phyloP scores from a whole-genome alignment of 2,797 vertebrate genomes.

The Cygnus olor region DNA sequence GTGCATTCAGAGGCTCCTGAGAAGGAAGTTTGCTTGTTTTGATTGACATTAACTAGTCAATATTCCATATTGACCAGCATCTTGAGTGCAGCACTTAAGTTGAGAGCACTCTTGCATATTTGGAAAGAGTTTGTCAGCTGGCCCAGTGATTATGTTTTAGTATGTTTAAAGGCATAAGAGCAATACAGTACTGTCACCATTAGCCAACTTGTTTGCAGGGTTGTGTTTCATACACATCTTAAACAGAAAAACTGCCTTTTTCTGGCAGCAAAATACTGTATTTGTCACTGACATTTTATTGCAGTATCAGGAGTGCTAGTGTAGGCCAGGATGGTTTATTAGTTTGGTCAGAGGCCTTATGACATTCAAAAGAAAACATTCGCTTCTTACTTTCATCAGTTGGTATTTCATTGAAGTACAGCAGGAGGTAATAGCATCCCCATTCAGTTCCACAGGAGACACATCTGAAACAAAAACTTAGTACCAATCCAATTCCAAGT shows the following conservation, averaged over 20 bases:
- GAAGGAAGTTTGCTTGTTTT: slow-evolving; percentile 18
- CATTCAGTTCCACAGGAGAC: not conserved
- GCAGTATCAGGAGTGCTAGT: not conserved
- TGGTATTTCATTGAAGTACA: not conserved
- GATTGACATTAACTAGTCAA: not conserved
- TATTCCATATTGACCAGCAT: not conserved
- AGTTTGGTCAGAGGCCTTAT: not conserved
- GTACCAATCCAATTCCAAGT: not conserved
- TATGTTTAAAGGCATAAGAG: not conserved
- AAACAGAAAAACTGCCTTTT: not conserved
- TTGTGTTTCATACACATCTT: not conserved
- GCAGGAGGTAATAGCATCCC: not conserved
- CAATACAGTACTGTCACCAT: not conserved
- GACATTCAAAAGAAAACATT: not conserved
- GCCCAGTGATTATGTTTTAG: not conserved
- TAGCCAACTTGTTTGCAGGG: not conserved
- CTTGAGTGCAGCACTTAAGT: not conserved
- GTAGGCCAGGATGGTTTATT: not conserved
- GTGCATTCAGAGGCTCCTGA: not conserved
- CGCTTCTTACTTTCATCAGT: not conserved
- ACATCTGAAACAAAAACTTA: not conserved
- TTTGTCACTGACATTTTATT: not conserved
- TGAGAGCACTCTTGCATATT: not conserved
- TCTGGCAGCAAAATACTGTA: not conserved
- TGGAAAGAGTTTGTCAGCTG: not conserved